phyloP scores from a whole-genome alignment of 1,140 invertebrate genomes.

The Drosophila bifasciata region DNA sequence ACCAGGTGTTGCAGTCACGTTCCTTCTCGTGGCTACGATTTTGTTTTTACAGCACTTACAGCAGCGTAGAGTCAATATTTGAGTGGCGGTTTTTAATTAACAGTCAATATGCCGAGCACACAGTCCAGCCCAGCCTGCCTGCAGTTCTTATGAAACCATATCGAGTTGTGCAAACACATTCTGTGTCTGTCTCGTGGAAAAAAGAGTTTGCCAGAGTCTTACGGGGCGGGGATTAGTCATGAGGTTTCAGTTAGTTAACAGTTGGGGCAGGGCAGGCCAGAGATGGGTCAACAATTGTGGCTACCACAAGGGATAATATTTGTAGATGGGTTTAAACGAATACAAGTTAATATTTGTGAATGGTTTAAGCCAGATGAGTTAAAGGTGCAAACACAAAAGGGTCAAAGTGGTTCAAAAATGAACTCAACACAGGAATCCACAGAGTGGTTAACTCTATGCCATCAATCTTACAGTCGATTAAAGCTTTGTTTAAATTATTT shows the following conservation, averaged over 20 bases:
- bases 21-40: slow-evolving; percentile 13
- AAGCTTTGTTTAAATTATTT: neutral
- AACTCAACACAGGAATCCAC: too few relatives aligned
- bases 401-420: too few relatives aligned
- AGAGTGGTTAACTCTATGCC: too few relatives aligned
- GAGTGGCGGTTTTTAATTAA: slow-evolving; percentile 54
- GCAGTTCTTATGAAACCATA: slow-evolving; percentile 48
- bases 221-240: slow-evolving; percentile 29
- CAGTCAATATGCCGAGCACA: slow-evolving; percentile 54
- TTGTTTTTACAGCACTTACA: slow-evolving; percentile 53
- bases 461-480: too few relatives aligned
- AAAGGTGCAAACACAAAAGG: too few relatives aligned
- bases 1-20: slow-evolving; percentile 41
- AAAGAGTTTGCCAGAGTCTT: slow-evolving; percentile 21
- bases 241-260: slow-evolving; percentile 11
- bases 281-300: slow-evolving; percentile 8
- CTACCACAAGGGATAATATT: too few relatives aligned
- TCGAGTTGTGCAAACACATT: slow-evolving; percentile 41
- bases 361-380: too few relatives aligned
- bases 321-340: too few relatives aligned
- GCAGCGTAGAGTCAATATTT: slow-evolving; percentile 53
- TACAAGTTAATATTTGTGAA: too few relatives aligned
- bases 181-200: neutral
- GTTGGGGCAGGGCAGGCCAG: neutral
- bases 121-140: neutral